These are phyloP conservation scores for Epiperipatus broadwayi DNA, from an alignment of 2,888 invertebrate genomes.

Conservation along the genomic window DNA sequence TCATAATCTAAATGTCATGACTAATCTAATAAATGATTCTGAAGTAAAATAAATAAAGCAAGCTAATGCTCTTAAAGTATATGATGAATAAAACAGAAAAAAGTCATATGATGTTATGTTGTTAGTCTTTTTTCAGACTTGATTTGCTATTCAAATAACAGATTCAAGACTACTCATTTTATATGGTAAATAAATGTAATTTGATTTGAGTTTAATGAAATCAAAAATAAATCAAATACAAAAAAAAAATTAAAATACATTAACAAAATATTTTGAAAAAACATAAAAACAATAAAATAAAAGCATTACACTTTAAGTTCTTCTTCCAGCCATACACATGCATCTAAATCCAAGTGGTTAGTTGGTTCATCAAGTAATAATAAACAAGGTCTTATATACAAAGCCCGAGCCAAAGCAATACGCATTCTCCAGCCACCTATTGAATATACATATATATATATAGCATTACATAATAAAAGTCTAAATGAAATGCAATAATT, in stretches of 20 bases:
- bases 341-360: constrained; percentile 53
- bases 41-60: no score
- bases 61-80: no score
- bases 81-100: no score
- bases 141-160: no score
- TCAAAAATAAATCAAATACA: background rate
- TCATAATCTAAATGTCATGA: no score
- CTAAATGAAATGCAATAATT: background rate
- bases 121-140: no score
- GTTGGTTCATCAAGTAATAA: constrained; percentile 40
- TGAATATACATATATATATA: constrained; percentile 3
- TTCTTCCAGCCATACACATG: constrained; percentile 98
- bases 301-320: constrained; percentile 60
- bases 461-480: background rate
- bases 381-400: constrained; percentile 36
- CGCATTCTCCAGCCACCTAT: constrained; percentile 43
- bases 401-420: constrained; percentile 38
- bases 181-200: no score
- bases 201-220: constrained; percentile 6
- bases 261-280: background rate
- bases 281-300: constrained; percentile 1
- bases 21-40: no score
- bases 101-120: no score
- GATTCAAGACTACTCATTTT: no score
- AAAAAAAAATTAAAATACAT: constrained; percentile 14